Evolutionary conservation across 1,140 invertebrate genomes (phyloP), one percentile per base, ranked within the genome.

Genomic region (Tribolium castaneum): DNA sequence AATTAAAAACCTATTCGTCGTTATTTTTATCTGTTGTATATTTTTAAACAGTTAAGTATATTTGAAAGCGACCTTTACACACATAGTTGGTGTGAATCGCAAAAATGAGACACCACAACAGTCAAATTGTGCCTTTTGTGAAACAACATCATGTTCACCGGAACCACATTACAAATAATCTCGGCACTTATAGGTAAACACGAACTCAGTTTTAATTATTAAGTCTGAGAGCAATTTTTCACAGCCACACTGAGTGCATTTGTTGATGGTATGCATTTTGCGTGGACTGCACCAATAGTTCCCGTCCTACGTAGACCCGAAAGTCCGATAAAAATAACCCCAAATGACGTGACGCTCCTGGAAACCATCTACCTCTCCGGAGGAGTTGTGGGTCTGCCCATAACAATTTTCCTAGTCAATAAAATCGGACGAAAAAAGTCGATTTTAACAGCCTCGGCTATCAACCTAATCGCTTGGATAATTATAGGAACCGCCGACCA

Each of bases 391-490:
- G 91, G 91, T 5, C 90, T 92, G 0, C 86, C 91, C 1, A 88
- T 90, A 6, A 89, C 88, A 54, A 80, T 88, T 16, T 84, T 75
- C 66, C 77, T 90, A 6, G 88, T 93, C 1, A 92, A 94, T 81
- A 89, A 87, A 81, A 80, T 91, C 34, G 93, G 94, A 0, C 85
- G 93, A 1, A 93, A 92, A 83, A 83, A 84, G 16, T 89, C 91
- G 0, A 88, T 93, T 9, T 83, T 92, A 6, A 70, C 90, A 1
- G 86, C 91, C 0, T 86, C 90, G 0, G 35, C 89, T 0, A 91
- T 91, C 0, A 94, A 92, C 81, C 74, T 92, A 0, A 0, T 90
- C 1, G 91, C 92, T 3, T 94, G 92, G 92, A 22, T 87, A 0
- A 74, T 91, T 0, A 92, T 94, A 19, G 84, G 89, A 4, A 81